Evolutionary conservation across 2,113 vertebrate species (phyloP), one percentile per base, ranked within the genome.

Genomic region (Podiceps cristatus): DNA sequence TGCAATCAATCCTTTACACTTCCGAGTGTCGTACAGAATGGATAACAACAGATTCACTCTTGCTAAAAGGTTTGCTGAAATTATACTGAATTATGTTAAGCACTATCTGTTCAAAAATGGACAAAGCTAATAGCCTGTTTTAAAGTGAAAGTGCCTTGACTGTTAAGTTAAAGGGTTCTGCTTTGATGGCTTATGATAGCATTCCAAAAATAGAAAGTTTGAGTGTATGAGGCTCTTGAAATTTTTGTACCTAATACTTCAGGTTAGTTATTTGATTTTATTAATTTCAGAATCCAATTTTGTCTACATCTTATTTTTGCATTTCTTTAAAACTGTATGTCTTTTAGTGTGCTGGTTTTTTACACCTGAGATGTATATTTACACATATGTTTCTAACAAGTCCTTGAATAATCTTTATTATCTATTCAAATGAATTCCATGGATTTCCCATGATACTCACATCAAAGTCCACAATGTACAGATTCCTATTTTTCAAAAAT

Each of bases 31-130:
- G 42, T 78, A 67, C 25, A 75, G 62, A 78, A 45, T 28, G 42
- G 35, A 63, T 69, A 83, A 76, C 35, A 82, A 50, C 37, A 67
- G 25, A 29, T 35, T 62, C n/a, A 27, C 20, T 40, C 49, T 58
- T 75, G 55, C 66, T 75, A 88, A 95, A 96, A 95, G 49, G 28
- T 67, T 79, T 93, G 63, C 64, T 86, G 72, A 88, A 90, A 80
- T 86, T 56, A 27, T 37, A 18, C 52, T 49, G 81, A 85, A 91
- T 82, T 82, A 92, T 17, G 33, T 69, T 86, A n/a, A 58, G 67
- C 25, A 59, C n/a, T 56, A 28, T 6, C 10, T 68, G 29, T 47
- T 72, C 13, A 63, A 73, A 91, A 64, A 58, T 8, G 58, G 40
- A 28, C 42, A 89, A 49, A 84, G 29, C 23, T 53, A 87, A 91